phyloP scores from a whole-genome alignment of 1,140 invertebrate genomes.

The Alviniconcha marisindica region DNA sequence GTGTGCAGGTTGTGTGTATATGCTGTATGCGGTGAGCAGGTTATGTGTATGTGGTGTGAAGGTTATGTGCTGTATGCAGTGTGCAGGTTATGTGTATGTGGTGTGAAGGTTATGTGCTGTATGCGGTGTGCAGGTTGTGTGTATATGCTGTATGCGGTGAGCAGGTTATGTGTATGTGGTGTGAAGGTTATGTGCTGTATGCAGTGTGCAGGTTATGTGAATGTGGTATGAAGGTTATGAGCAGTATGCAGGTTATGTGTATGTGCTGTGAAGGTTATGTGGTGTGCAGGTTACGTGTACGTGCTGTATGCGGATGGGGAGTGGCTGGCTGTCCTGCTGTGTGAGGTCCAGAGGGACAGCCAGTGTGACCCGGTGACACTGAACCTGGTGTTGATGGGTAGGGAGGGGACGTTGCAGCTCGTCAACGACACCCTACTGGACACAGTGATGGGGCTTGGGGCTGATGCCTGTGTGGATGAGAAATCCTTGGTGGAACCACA shows the following conservation, averaged over 20 bases:
- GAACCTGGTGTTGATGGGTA: neutral
- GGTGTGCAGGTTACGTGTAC: neutral
- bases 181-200: too few species aligned
- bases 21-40: too few species aligned
- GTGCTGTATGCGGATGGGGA: neutral
- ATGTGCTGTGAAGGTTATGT: neutral
- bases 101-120: too few species aligned
- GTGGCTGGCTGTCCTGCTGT: neutral
- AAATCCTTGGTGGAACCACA: neutral
- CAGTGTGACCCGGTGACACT: constrained; percentile 26
- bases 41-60: too few species aligned
- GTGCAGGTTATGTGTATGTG: too few species aligned
- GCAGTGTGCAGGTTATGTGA: too few species aligned
- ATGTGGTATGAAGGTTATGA: too few species aligned
- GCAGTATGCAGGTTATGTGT: neutral
- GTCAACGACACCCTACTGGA: constrained; percentile 5
- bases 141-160: too few species aligned
- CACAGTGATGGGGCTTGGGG: neutral
- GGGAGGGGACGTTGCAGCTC: neutral
- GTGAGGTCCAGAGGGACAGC: neutral
- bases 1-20: too few species aligned
- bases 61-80: too few species aligned
- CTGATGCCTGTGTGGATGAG: constrained; percentile 15
- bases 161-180: too few species aligned
- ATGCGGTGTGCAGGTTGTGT: too few species aligned